A percentile compares a stretch with the other conserved stretches of the same genome.
phyloP scores from a whole-genome alignment of 2,113 vertebrate genomes.

The Phalacrocorax carbo region DNA sequence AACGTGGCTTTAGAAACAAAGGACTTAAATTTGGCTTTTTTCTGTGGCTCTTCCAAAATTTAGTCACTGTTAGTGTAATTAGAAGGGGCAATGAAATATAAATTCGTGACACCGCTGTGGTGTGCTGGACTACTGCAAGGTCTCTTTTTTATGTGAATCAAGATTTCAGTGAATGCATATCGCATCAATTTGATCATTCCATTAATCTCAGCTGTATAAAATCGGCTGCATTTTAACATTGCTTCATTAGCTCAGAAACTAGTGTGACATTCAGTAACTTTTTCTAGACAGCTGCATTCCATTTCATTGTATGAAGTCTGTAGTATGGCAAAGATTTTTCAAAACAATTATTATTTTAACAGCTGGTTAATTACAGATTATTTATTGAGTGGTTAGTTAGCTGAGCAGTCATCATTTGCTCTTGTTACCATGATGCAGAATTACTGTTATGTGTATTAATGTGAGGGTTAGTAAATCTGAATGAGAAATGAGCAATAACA shows the following conservation, averaged over 20 bases:
- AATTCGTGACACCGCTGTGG: neutral
- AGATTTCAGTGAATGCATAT: neutral
- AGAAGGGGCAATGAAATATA: neutral
- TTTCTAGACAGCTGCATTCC: constrained; percentile 16
- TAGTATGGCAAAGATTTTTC: neutral
- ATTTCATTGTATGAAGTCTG: neutral
- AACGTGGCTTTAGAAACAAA: neutral
- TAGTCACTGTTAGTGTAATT: neutral
- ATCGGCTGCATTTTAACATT: neutral
- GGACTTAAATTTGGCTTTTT: neutral
- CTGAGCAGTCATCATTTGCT: neutral
- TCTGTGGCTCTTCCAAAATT: neutral
- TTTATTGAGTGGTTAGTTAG: neutral
- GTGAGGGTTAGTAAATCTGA: neutral
- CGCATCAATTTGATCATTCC: neutral
- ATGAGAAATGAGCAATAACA: neutral
- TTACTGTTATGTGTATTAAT: neutral
- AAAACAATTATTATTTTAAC: neutral
- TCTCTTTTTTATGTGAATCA: neutral
- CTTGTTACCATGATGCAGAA: neutral
- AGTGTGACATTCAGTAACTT: neutral
- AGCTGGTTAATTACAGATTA: constrained; percentile 11
- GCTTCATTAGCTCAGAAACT: neutral
- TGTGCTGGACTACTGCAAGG: neutral
- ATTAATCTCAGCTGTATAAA: neutral